phyloP scores from a whole-genome alignment of 92 coral and sea anemone species.

The Porites cylindrica region DNA sequence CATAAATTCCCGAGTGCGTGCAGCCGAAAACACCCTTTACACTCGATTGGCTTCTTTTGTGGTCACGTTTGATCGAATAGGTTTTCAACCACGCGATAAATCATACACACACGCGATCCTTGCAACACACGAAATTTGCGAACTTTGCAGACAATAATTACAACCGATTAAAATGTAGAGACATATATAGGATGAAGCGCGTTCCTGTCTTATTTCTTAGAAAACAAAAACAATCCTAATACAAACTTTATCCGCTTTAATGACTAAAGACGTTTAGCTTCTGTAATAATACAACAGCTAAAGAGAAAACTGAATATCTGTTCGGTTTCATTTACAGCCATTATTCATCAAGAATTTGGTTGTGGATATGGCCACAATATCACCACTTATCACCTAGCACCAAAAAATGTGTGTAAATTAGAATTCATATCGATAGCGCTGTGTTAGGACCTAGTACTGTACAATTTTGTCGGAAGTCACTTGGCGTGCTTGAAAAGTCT shows the following conservation, averaged over 20 bases:
- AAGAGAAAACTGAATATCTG: slow-evolving; percentile 8
- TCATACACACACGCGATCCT: slow-evolving; percentile 18
- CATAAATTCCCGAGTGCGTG: slow-evolving; percentile 30
- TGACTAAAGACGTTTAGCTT: slow-evolving; percentile 22
- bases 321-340: neutral
- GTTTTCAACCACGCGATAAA: slow-evolving; percentile 25
- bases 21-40: neutral
- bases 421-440: slow-evolving; percentile 5
- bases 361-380: slow-evolving; percentile 16
- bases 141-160: slow-evolving; percentile 4
- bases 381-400: slow-evolving; percentile 14
- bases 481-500: slow-evolving; percentile 19
- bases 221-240: slow-evolving; percentile 38
- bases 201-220: slow-evolving; percentile 3
- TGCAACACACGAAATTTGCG: neutral
- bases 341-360: slow-evolving; percentile 7
- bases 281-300: slow-evolving; percentile 2
- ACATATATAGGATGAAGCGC: neutral
- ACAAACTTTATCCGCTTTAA: slow-evolving; percentile 7
- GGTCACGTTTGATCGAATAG: slow-evolving; percentile 44
- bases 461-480: slow-evolving; percentile 58
- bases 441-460: slow-evolving; percentile 35
- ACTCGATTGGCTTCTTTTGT: neutral
- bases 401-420: slow-evolving; percentile 13
- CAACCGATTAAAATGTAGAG: slow-evolving; percentile 3